Percentiles rank a stretch among this genome's conserved stretches.
phyloP scores from a whole-genome alignment of 1,140 invertebrate species.

The Belonocnema kinseyi region DNA sequence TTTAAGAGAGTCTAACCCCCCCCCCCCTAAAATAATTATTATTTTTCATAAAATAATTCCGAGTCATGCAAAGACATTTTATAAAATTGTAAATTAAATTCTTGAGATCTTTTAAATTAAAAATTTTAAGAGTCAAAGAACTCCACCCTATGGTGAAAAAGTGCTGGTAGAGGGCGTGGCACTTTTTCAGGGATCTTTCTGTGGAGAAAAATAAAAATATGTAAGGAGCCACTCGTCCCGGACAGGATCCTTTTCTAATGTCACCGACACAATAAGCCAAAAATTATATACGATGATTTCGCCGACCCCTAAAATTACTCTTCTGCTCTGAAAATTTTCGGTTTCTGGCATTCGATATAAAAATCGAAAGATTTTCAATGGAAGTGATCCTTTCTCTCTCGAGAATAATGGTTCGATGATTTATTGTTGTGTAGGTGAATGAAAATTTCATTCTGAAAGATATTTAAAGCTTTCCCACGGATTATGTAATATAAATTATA shows the following conservation, averaged over 20 bases:
- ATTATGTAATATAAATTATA: conserved; percentile 9
- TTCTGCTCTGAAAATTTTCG: background rate
- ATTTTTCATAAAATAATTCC: too few relatives aligned
- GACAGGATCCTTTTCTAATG: conserved; percentile 35
- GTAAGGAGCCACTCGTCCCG: background rate
- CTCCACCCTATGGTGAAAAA: conserved; percentile 5
- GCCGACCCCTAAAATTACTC: conserved; percentile 33
- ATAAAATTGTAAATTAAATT: conserved; percentile 2
- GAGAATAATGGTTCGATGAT: background rate
- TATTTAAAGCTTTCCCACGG: background rate
- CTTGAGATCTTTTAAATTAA: background rate
- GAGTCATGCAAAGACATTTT: too few relatives aligned
- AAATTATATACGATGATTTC: conserved; percentile 52
- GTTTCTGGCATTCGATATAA: conserved; percentile 33
- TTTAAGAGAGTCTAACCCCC: too few relatives aligned
- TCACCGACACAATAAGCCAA: conserved; percentile 52
- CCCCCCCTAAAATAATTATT: too few relatives aligned
- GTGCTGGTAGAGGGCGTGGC: conserved; percentile 5
- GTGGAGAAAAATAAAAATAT: conserved; percentile 30
- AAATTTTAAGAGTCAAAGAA: background rate
- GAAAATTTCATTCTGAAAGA: conserved; percentile 28
- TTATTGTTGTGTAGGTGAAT: background rate
- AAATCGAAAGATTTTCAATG: conserved; percentile 39
- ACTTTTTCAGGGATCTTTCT: background rate
- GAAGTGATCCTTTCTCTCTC: conserved; percentile 10